phyloP scores from a whole-genome alignment of 2,888 invertebrate genomes.

The Chamaedrilus cognettii region DNA sequence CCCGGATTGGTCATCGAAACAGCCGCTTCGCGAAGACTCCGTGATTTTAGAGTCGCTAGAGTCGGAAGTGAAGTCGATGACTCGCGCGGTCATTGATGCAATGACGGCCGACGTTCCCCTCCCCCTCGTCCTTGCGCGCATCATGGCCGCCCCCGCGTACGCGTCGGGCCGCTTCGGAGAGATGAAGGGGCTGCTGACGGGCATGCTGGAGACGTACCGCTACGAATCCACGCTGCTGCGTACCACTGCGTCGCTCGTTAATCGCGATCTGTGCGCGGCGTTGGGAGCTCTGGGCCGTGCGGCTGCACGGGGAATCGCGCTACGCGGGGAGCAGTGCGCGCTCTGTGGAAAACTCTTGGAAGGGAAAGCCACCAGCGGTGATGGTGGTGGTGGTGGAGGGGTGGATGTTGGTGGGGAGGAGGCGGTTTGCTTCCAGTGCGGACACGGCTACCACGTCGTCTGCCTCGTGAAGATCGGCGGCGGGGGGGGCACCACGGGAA shows the following conservation, averaged over 20 bases:
- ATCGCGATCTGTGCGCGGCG: slow-evolving; percentile 68
- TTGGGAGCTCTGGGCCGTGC: slow-evolving; percentile 52
- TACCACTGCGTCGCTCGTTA: slow-evolving; percentile 69
- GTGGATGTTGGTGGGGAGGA: slow-evolving; percentile 43
- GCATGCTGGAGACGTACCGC: slow-evolving; percentile 75
- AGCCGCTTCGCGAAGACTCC: too few species aligned
- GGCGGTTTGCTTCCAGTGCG: slow-evolving; percentile 57
- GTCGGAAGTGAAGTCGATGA: slow-evolving; percentile 61
- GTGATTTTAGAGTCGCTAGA: neutral
- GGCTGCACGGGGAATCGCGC: slow-evolving; percentile 55
- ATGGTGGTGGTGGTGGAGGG: slow-evolving; percentile 29
- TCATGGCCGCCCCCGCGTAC: slow-evolving; percentile 62
- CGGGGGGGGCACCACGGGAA: too few species aligned
- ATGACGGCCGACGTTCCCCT: slow-evolving; percentile 65
- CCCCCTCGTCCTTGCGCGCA: slow-evolving; percentile 63
- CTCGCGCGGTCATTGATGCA: slow-evolving; percentile 62
- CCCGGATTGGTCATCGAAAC: too few species aligned
- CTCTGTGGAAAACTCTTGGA: slow-evolving; percentile 52
- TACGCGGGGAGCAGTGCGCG: slow-evolving; percentile 50
- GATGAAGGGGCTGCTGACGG: slow-evolving; percentile 63
- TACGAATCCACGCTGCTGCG: slow-evolving; percentile 73
- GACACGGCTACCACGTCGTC: slow-evolving; percentile 54
- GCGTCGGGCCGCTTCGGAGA: slow-evolving; percentile 64
- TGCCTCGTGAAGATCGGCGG: too few species aligned
- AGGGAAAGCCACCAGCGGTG: too few species aligned